These are phyloP conservation scores for Clarias batrachus DNA, from an alignment of 2,113 vertebrate species.

Conservation along the genomic window DNA sequence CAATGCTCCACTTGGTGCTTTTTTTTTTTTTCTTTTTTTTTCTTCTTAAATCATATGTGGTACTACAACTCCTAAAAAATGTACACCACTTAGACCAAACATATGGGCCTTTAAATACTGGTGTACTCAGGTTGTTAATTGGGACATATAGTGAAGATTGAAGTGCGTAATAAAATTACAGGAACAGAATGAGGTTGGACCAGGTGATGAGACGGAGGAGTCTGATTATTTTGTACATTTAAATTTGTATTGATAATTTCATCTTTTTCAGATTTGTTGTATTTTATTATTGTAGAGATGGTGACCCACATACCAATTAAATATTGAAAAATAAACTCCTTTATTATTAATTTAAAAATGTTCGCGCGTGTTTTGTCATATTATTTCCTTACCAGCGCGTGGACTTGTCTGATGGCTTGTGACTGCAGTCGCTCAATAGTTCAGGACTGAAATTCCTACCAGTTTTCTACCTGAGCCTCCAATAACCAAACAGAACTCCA, in stretches of 20 bases:
- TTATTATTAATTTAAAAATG: slow-evolving; percentile 57
- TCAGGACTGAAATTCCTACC: no score
- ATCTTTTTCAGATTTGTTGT: slow-evolving; percentile 55
- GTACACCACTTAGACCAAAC: background rate
- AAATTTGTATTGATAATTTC: slow-evolving; percentile 56
- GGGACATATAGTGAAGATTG: slow-evolving; percentile 8
- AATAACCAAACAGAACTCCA: no score
- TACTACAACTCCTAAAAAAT: background rate
- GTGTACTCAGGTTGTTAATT: slow-evolving; percentile 2
- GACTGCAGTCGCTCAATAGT: no score
- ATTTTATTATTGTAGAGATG: slow-evolving; percentile 63
- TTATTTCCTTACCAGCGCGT: background rate
- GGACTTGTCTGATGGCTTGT: background rate
- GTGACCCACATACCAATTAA: slow-evolving; percentile 54
- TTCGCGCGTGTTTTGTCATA: background rate
- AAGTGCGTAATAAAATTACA: slow-evolving; percentile 17
- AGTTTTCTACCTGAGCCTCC: no score
- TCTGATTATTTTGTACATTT: slow-evolving; percentile 60
- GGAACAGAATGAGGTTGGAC: slow-evolving; percentile 29
- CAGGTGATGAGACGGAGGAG: slow-evolving; percentile 36
- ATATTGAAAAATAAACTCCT: slow-evolving; percentile 60
- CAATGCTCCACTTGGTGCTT: slow-evolving; percentile 15
- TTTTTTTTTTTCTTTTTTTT: background rate
- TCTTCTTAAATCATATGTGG: background rate
- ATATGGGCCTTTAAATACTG: background rate